Evolutionary conservation across 1,140 invertebrate genomes (phyloP), one percentile per base, ranked within the genome.

Genomic region (Stenopsyche tienmushanensis): DNA sequence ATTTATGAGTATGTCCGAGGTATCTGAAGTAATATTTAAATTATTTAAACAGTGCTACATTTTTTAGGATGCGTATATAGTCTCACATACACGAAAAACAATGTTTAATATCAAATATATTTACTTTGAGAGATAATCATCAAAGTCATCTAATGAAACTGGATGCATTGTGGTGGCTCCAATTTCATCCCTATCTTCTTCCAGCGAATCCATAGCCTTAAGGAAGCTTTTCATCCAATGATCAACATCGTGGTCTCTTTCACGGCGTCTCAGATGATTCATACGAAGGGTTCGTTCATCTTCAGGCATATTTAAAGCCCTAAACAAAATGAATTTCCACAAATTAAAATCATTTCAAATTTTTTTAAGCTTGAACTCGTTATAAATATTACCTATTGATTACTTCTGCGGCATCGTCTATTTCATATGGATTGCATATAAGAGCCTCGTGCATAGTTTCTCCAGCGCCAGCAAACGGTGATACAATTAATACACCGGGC

Each of bases 381-480:
- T 49, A 7, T 49, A 15, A 8, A 49, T 7, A n/a, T 69, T 67
- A 86, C 86, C 86, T 86, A 72, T 94, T 88, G 67, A 95, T 89
- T 23, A 92, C 88, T 76, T 94, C 91, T 21, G 92, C 91, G 10
- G 91, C 90, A 63, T 90, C 90, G 70, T 93, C 88, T 20, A 94
- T 84, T 76, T 96, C 93, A 72, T 95, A 94, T 0, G 93, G 93
- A 78, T 96, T 96, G 72, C 92, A 93, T 44, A 93, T 86, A 0
- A 96, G 80, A 8, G 90, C 90, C 76, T 94, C 92, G 76, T 93
- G 91, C 92, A 94, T 94, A 82, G 90, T 93, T 75, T 93, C 91
- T 0, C 91, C 91, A 17, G 93, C 92, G 1, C 93, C 92, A 62
- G 93, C 93, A 76, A 96, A 95, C 0, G 92, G 92, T 1, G 92